A percentile compares a stretch with the other conserved stretches of the same genome.
phyloP scores from a whole-genome alignment of 2,113 vertebrate genomes.

The Vidua chalybeata region DNA sequence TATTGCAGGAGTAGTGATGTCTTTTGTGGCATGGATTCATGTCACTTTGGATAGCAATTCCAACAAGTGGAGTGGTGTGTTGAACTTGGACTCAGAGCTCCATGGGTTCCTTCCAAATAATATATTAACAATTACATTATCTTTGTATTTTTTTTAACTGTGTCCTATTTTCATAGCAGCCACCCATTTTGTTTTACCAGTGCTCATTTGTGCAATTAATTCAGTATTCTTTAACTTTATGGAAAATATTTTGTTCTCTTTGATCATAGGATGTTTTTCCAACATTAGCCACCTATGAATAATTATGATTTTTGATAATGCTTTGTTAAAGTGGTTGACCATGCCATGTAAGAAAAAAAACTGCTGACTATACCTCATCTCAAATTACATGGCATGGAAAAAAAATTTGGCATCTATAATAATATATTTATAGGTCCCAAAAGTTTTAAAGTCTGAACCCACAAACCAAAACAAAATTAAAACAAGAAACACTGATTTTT shows the following conservation, averaged over 20 bases:
- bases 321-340: neutral
- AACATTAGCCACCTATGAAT: neutral
- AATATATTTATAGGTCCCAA: neutral
- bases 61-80: neutral
- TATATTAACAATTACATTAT: neutral
- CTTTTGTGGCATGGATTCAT: fast-evolving
- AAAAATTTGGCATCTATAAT: neutral
- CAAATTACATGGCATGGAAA: fast-evolving
- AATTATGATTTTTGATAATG: neutral
- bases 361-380: neutral
- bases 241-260: neutral
- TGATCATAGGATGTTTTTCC: neutral
- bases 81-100: neutral
- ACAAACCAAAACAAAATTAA: neutral
- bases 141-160: neutral
- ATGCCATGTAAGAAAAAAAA: neutral
- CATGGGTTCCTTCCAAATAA: neutral
- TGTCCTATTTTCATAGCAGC: fast-evolving
- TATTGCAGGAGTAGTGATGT: neutral
- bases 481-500: neutral
- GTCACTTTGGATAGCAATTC: neutral
- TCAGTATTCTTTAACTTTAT: neutral
- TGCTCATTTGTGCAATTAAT: neutral
- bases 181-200: neutral
- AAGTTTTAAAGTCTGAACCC: neutral